Base-by-base conservation (phyloP, 2,888 invertebrate genomes). In the Bombylius major region DNA sequence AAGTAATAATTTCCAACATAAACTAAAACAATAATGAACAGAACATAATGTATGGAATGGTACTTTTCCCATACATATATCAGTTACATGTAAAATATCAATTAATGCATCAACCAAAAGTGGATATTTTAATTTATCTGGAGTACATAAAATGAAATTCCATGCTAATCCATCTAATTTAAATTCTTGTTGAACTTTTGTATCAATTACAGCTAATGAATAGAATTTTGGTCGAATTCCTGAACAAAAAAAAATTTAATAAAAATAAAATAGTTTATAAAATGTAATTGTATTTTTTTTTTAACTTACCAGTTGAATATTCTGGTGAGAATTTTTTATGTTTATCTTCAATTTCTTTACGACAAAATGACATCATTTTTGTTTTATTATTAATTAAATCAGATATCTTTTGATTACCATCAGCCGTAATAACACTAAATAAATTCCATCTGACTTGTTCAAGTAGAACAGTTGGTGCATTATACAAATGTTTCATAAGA, bases 401-500 rank as follows among this genome's bases (percentile, higher is more conserved):
- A 0, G 70, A 63, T 4, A 71, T 65, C 63, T 79, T 78, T 55
- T 80, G 79, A 56, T 78, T 79, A 51, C 76, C 76, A 61, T 82
- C 80, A 50, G 78, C 75, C 49, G 81, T 79, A 63, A 83, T 76
- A 53, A 73, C 66, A 58, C 82, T 83, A 62, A 89, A 87, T 51
- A 90, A 73, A 74, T 89, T 89, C 82, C 87, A 87, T 66, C 89
- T 86, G 63, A 91, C 90, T 80, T 93, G 93, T 71, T 91, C 90
- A 47, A 93, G 76, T 54, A 95, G 75, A 23, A 83, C 82, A 31
- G 89, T 83, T 0, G 94, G 94, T 0, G 95, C 92, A 69, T 95
- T 95, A 67, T 97, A 97, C 46, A 97, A 78, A 76, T 95, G 92
- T 69, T 91, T 88, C 85, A 97, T 90, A 61, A 97, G 82, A 68